A percentile compares a stretch with the other conserved stretches of the same genome.
phyloP scores from a whole-genome alignment of 1,140 invertebrate species.

The Drosophila kikkawai region DNA sequence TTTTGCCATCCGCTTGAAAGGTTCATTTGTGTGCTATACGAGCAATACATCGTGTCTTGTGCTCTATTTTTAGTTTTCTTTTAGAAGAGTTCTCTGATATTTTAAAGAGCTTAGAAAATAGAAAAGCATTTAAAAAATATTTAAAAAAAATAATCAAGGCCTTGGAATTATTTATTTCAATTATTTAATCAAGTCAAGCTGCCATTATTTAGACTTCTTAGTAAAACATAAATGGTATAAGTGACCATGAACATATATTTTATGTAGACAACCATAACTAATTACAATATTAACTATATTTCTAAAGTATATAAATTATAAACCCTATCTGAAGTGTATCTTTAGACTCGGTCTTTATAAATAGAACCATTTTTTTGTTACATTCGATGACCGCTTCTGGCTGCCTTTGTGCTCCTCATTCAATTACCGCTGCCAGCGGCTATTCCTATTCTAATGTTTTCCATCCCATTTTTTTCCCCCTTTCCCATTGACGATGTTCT shows the following conservation, averaged over 20 bases:
- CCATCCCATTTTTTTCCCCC: background rate
- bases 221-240: background rate
- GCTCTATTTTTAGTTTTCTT: background rate
- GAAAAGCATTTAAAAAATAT: too few relatives aligned
- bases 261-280: background rate
- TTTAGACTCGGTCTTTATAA: too few relatives aligned
- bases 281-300: background rate
- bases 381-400: slow-evolving; percentile 60
- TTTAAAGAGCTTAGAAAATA: background rate
- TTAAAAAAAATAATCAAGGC: background rate
- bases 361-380: slow-evolving; percentile 4
- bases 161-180: background rate
- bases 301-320: background rate
- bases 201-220: background rate
- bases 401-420: slow-evolving; percentile 69
- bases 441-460: slow-evolving; percentile 63
- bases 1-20: slow-evolving; percentile 64
- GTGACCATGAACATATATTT: background rate
- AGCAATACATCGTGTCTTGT: slow-evolving; percentile 35
- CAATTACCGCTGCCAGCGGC: slow-evolving; percentile 76
- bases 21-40: slow-evolving; percentile 66
- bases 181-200: background rate
- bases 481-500: slow-evolving; percentile 52
- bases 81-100: background rate
- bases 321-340: background rate